Base-by-base conservation (phyloP, 1,140 invertebrate species). In the Zaprionus inermis region DNA sequence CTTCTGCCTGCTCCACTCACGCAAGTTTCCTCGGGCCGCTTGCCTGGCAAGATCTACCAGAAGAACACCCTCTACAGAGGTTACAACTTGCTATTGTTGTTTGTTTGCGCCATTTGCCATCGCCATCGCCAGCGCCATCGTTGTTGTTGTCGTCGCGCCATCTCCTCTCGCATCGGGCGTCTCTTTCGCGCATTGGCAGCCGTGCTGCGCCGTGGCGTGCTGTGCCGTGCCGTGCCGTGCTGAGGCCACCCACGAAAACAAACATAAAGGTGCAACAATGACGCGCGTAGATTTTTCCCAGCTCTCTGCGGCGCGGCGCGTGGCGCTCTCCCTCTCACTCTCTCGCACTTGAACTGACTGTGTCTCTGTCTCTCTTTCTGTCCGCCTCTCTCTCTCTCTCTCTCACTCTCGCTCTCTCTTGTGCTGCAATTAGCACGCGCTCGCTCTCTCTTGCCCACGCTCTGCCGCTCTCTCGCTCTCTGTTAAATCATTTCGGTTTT, bases 201-300 rank as follows among this genome's bases (percentile, higher is more conserved):
- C 38, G 38, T 44, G 38, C 38, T 44, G 38, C 38, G 38, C 38
- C 38, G 38, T 44, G 38, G 38, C 38, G 38, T 44, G 38, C 38
- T 16, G 38, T 44, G 36, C 36, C 12, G 36, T 14, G 36, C 14
- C 5, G 12, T 38, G 36, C 36, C 14, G 36, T 14, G 38, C 38
- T 44, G 38, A 16, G 54, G 75, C 80, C 84, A 89, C 84, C 84
- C 84, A 88, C 84, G 84, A 88, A 88, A 88, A 88, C 84, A 88
- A 88, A 89, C 84, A 88, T 88, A 89, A 88, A 88, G 84, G 84
- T 88, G 84, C 84, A 89, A 88, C 84, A 89, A 88, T 88, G 83
- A 88, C 83, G 83, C 83, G 83, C 83, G 84, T 88, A 76, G 70
- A 84, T 79, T 75, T 79, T 75, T 59, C 72, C 51, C 36, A 66